phyloP scores from a whole-genome alignment of 2,113 vertebrate species.

The Hystrix cristata region DNA sequence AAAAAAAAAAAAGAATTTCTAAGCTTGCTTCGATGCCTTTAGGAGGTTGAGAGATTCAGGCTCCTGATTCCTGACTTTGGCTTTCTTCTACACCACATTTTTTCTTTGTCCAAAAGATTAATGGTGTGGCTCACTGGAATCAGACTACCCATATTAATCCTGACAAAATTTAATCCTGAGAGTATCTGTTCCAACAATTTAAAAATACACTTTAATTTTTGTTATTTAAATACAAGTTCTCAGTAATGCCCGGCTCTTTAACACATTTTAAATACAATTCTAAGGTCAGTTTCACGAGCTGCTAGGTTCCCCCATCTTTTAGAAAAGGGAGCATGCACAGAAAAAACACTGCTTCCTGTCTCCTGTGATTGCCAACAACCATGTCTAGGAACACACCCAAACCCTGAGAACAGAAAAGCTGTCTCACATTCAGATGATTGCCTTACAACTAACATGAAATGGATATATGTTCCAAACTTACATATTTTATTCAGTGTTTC shows the following conservation, averaged over 20 bases:
- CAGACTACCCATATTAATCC: background rate
- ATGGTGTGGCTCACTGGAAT: background rate
- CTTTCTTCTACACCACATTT: background rate
- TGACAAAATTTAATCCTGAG: background rate
- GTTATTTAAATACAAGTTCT: slow-evolving; percentile 21
- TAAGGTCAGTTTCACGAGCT: background rate
- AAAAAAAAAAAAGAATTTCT: background rate
- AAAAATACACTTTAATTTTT: slow-evolving; percentile 39
- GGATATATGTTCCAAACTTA: background rate
- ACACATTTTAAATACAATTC: background rate
- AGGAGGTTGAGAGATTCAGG: background rate
- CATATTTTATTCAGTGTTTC: background rate
- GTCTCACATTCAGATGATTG: background rate
- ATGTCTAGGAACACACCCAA: background rate
- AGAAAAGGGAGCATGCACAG: background rate
- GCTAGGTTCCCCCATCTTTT: background rate
- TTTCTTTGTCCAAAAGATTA: background rate
- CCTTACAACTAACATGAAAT: background rate
- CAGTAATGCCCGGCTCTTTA: background rate
- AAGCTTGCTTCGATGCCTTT: slow-evolving; percentile 18
- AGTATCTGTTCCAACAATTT: background rate
- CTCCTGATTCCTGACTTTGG: background rate
- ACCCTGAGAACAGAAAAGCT: background rate
- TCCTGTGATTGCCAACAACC: background rate
- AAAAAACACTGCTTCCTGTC: background rate